Conservation (phyloP, 2,797 vertebrate genomes). For the Rhabdomys pumilio region DNA sequence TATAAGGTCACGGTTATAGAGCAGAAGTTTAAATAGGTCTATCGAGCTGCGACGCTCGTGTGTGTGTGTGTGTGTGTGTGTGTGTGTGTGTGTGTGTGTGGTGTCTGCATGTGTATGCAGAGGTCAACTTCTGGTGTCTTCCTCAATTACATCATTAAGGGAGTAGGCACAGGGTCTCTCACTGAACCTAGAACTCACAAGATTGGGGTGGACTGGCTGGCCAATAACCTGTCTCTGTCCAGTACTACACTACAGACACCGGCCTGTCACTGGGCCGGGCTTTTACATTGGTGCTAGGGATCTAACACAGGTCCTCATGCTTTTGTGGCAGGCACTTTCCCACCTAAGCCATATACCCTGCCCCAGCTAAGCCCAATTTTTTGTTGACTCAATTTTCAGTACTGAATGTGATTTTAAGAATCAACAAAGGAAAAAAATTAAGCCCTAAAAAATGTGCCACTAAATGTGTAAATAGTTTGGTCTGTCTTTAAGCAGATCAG, state of each 20-base stretch:
- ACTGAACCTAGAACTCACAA: neutral
- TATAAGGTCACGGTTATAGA: neutral
- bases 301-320: neutral
- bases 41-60: neutral
- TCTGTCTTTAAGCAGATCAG: slow-evolving; percentile 32
- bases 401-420: slow-evolving; percentile 14
- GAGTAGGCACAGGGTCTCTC: neutral
- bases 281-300: neutral
- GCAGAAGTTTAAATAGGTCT: slow-evolving; percentile 10
- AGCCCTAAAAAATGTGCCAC: slow-evolving; percentile 23
- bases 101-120: neutral
- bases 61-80: neutral
- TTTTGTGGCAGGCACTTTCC: neutral
- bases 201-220: neutral
- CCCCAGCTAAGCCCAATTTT: neutral
- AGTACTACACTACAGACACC: neutral
- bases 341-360: neutral
- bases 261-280: neutral
- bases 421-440: slow-evolving; percentile 22
- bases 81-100: neutral
- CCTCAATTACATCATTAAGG: neutral
- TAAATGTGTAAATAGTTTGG: neutral
- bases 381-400: neutral
- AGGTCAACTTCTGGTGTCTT: neutral
- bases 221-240: neutral